Base-by-base conservation (phyloP, 2,888 invertebrate species). In the Drosophila nr. perissopoda region DNA sequence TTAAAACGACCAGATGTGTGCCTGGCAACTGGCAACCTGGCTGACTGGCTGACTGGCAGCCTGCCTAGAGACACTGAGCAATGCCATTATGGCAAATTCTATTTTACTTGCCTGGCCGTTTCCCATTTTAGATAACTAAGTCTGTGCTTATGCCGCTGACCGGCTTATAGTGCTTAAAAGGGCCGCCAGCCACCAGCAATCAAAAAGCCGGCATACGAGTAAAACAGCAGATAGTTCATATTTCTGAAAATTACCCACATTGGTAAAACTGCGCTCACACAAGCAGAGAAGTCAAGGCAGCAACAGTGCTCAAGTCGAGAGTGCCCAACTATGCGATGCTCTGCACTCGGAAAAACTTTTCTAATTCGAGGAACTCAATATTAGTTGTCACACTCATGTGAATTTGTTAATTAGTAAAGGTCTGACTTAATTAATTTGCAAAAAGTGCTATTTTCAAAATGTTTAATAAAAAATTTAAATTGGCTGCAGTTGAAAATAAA, bases 161-260 rank as follows among this genome's bases (percentile, higher is more conserved):
- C 54, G 67, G 67, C 70, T 78, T 78, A 67, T 78, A 56, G 46
- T 61, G 70, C 52, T 65, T 78, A 70, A 78, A 65, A 70, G 68
- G 79, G 59, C 52, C 52, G 46, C 67, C 64, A 62, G 69, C 59
- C 62, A 69, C 38, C 59, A 67, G 77, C 70, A 74, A 78, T 76
- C 73, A 79, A 70, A 61, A 68, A 75, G 78, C 69, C 82, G 76
- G 61, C 65, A 46, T 18, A 27, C n/a, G 31, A n/a, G n/a, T 27
- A 27, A 38, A 11, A 66, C 58, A 48, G 59, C 63, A 63, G 53
- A 60, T 59, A 81, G 74, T 60, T 87, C 70, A 68, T 68, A 70
- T 76, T 75, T 78, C 70, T 79, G 57, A 42, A 81, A 87, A 84
- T 87, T 79, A 82, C 81, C 76, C 78, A 75, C 67, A 80, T 68